Conservation (phyloP, 2,113 vertebrate genomes). For the Pygoscelis antarcticus region DNA sequence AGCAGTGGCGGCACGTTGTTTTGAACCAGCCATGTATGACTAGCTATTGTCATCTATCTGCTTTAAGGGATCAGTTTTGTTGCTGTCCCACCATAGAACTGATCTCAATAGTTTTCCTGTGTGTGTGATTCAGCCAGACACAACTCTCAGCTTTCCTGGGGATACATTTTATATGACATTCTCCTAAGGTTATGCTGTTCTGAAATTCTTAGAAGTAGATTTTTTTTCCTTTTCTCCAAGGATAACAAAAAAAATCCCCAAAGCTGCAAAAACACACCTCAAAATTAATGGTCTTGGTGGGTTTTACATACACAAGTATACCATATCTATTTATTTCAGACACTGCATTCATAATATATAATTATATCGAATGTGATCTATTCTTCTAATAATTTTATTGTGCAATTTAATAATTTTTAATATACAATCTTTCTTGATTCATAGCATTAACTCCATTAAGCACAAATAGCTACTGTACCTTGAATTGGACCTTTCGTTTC, state of each 20-base stretch:
- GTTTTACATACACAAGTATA: not conserved
- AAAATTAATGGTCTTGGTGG: not conserved
- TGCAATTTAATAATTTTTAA: not conserved
- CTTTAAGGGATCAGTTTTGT: not conserved
- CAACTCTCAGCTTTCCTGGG: not conserved
- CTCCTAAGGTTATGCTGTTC: not conserved
- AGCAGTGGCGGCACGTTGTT: not conserved
- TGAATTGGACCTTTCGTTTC: not conserved
- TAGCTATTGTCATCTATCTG: not conserved
- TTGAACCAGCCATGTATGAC: not conserved
- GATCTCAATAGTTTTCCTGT: not conserved
- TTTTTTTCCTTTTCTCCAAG: not conserved
- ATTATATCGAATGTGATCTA: not conserved
- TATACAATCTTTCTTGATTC: not conserved
- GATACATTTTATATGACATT: not conserved
- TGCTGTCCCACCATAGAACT: not conserved
- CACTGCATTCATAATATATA: not conserved
- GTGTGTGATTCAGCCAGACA: not conserved
- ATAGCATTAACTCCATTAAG: not conserved
- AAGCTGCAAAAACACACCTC: not conserved
- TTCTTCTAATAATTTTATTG: not conserved
- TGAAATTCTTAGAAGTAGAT: not conserved
- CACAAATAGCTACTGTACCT: not conserved
- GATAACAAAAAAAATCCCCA: not conserved
- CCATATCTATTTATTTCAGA: not conserved